Percentiles rank a stretch among this genome's conserved stretches.
These are phyloP conservation scores for Cottoperca gobio DNA, from an alignment of 2,797 vertebrate genomes.

Conservation along the genomic window DNA sequence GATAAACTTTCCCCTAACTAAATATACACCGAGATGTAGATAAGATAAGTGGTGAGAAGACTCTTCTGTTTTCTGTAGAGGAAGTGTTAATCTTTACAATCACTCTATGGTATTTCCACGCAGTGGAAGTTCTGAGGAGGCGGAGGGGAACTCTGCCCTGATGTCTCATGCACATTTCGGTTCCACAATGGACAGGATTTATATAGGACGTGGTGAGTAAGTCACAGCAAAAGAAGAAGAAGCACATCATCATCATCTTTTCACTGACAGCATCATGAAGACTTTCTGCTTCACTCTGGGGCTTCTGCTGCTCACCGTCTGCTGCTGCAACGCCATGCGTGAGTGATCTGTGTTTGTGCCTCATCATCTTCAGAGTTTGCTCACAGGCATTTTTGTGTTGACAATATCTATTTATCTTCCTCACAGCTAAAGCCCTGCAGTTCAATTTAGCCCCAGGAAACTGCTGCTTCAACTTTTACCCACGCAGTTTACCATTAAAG, in stretches of 20 bases:
- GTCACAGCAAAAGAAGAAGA: constrained; percentile 7
- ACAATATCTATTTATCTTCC: neutral
- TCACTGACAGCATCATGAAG: constrained; percentile 45
- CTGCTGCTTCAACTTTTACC: constrained; percentile 53
- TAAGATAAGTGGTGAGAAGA: neutral
- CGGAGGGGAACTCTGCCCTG: neutral
- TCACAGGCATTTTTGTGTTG: neutral
- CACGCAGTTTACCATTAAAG: rapidly evolving
- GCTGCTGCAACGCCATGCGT: constrained; percentile 45
- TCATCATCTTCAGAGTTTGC: neutral
- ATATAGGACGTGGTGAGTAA: neutral
- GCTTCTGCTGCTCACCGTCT: constrained; percentile 39
- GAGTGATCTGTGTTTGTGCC: constrained; percentile 34
- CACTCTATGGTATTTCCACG: neutral
- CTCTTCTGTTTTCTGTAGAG: neutral
- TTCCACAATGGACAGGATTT: neutral
- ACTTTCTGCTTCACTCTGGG: constrained; percentile 44
- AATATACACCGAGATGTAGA: neutral
- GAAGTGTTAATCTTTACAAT: neutral
- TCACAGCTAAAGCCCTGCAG: neutral
- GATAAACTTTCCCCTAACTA: neutral
- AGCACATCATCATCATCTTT: neutral
- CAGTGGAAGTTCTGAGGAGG: neutral
- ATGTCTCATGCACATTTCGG: neutral
- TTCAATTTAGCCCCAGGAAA: neutral